phyloP scores from a whole-genome alignment of 2,113 vertebrate species.

The Irena cyanogastra region DNA sequence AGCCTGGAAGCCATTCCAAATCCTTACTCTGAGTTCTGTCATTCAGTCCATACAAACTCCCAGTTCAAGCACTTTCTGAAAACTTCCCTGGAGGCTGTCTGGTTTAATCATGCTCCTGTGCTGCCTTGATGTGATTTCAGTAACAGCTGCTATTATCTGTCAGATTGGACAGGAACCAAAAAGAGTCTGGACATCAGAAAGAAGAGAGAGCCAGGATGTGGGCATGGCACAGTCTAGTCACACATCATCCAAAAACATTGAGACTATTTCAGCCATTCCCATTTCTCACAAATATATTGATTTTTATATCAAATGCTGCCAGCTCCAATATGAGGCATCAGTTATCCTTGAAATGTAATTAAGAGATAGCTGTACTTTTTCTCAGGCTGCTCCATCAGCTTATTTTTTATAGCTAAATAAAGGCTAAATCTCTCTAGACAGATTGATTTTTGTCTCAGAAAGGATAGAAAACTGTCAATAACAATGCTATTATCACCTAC shows the following conservation, averaged over 20 bases:
- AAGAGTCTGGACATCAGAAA: background rate
- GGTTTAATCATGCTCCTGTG: background rate
- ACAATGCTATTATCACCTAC: background rate
- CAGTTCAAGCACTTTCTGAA: background rate
- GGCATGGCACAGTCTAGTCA: background rate
- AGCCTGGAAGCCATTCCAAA: background rate
- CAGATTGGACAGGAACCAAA: background rate
- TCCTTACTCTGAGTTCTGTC: background rate
- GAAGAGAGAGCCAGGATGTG: background rate
- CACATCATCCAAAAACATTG: background rate
- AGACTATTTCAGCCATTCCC: background rate
- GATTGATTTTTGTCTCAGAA: background rate
- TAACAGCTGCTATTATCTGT: constrained; percentile 1
- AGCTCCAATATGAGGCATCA: background rate
- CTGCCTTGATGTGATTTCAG: background rate
- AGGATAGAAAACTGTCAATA: background rate
- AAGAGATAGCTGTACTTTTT: background rate
- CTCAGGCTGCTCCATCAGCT: background rate
- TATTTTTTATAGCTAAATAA: background rate
- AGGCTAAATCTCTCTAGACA: background rate
- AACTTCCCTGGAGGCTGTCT: background rate
- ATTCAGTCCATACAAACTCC: background rate
- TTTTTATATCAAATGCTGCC: background rate
- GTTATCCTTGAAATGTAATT: background rate
- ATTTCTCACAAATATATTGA: background rate